Evolutionary conservation across 1,140 invertebrate genomes (phyloP).

Genomic region (Penaeus chinensis): DNA sequence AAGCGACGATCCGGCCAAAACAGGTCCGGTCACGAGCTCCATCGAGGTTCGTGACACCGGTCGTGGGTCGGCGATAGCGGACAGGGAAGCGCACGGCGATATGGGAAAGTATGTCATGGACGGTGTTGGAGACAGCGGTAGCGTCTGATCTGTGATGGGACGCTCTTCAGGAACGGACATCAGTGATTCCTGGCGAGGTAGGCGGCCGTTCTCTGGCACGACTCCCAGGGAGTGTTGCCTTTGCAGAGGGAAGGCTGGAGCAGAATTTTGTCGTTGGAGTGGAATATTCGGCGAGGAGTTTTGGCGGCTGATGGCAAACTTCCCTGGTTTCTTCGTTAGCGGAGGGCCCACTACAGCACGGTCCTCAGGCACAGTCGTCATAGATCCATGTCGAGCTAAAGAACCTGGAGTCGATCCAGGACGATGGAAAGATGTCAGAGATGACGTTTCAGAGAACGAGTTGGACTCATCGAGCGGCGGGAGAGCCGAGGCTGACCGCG

Average conservation of each 20-base stretch:
- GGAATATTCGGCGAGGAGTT: constrained; percentile 62
- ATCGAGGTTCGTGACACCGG: constrained; percentile 44
- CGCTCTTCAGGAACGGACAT: constrained; percentile 61
- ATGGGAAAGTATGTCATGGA: constrained; percentile 57
- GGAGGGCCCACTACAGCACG: constrained; percentile 19
- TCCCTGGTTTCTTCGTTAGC: constrained; percentile 29
- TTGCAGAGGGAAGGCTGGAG: constrained; percentile 42
- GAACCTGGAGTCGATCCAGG: constrained; percentile 61
- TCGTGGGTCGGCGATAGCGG: constrained; percentile 27
- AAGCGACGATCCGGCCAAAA: constrained; percentile 55
- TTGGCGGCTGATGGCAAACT: constrained; percentile 62
- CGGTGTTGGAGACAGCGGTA: constrained; percentile 58
- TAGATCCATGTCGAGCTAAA: constrained; percentile 54
- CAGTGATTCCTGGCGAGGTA: constrained; percentile 57
- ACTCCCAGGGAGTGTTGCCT: constrained; percentile 56
- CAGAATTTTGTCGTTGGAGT: constrained; percentile 52
- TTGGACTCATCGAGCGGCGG: constrained; percentile 35
- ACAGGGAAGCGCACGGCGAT: constrained; percentile 34
- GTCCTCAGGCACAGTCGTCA: constrained; percentile 57
- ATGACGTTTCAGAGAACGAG: constrained; percentile 19
- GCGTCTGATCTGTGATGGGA: constrained; percentile 55
- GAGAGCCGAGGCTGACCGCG: constrained; percentile 25
- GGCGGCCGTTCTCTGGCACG: constrained; percentile 54
- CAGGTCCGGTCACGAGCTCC: constrained; percentile 60
- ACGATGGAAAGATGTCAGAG: constrained; percentile 23